Base-by-base conservation (phyloP, 2,113 vertebrate genomes). In the human (Homo sapiens) region DNA sequence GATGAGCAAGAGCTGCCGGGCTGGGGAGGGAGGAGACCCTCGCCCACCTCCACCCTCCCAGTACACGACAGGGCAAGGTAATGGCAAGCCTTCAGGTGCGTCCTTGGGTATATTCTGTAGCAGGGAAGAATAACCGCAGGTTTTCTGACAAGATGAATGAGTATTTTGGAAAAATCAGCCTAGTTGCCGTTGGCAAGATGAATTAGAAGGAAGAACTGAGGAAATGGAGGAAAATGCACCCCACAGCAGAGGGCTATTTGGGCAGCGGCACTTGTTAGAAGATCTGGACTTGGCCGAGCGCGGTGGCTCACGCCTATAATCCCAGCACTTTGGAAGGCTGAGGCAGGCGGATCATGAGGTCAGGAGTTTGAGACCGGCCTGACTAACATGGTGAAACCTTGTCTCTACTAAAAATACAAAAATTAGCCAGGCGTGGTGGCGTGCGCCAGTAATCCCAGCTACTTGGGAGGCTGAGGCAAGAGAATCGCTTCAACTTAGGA, bases 111-210 rank as follows among this genome's bases (percentile, higher is more conserved):
- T 43, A 30, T 18, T 72, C 90, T n/a, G 23, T 1, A n/a, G 35
- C 72, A 11, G 18, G 25, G 73, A 90, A 50, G 75, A 61, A 12
- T 4, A 78, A 52, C 4, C 3, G 17, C 52, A 61, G 78, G 38
- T 88, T 87, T 97, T 93, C 93, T 66, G 52, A 55, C 75, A 27
- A 96, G 93, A 92, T 81, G 80, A 89, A 75, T 48, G 73, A 45
- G 32, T 76, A 6, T 88, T 90, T 87, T 82, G 81, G 55, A 89
- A 90, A 73, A 94, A 87, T 66, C 30, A 81, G 45, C 73, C 94
- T 82, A 78, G 40, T 79, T 85, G 82, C 66, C 35, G n/a, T 79
- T 20, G 79, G 59, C 73, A 79, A 18, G 70, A 38, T 79, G 66
- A 92, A 73, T 50, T 32, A 61, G 38, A 76, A 89, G 50, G 55